These are phyloP conservation scores for Meteorus sp. DNA, from an alignment of 1,140 invertebrate species.

Conservation along the genomic window DNA sequence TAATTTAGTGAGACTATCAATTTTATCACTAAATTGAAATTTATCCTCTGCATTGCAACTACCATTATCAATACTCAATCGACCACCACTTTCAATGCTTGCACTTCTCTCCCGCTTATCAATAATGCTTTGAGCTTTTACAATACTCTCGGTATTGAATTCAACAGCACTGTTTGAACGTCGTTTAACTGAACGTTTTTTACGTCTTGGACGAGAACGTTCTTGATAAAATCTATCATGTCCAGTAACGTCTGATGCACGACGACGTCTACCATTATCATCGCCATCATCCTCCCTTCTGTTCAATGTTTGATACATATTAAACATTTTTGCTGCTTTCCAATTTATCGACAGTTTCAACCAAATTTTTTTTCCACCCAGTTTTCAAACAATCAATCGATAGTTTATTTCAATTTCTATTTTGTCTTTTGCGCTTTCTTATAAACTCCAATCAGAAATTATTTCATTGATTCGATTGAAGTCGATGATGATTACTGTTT, in stretches of 20 bases:
- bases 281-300: constrained; percentile 65
- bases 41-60: constrained; percentile 48
- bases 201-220: constrained; percentile 62
- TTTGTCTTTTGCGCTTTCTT: too few relatives aligned
- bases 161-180: constrained; percentile 76
- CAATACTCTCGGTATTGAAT: constrained; percentile 68
- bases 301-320: constrained; percentile 73
- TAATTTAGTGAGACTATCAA: constrained; percentile 54
- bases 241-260: constrained; percentile 67
- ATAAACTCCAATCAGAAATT: too few relatives aligned
- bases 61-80: constrained; percentile 29
- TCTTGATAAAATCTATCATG: constrained; percentile 77
- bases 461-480: too few relatives aligned
- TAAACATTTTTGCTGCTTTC: constrained; percentile 66
- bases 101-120: constrained; percentile 50
- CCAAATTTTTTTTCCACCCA: too few relatives aligned
- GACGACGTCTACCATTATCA: constrained; percentile 56
- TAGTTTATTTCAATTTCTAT: too few relatives aligned
- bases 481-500: too few relatives aligned
- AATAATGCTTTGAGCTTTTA: constrained; percentile 63
- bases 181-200: constrained; percentile 60
- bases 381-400: too few relatives aligned
- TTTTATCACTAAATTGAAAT: constrained; percentile 51
- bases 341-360: not conserved
- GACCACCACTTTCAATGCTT: constrained; percentile 45